Base-by-base conservation (phyloP, 2,113 vertebrate genomes). In the Hippocampus barbouri region DNA sequence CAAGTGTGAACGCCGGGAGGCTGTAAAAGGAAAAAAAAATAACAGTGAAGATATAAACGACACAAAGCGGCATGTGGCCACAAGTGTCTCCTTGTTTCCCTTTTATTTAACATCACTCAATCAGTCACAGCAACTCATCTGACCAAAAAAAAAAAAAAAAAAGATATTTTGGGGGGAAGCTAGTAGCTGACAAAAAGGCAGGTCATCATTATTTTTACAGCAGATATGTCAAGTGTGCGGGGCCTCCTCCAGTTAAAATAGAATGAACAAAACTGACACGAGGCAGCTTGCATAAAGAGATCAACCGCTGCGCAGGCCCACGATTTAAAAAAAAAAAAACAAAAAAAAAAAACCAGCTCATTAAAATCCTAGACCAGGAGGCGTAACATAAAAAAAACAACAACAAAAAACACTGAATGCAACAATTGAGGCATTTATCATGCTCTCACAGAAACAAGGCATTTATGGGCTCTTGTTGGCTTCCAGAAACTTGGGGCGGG, bases 11-110 rank as follows among this genome's bases (percentile, higher is more conserved):
- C 75, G 81, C 61, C 74, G 71, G 54, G 54, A 8, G 64, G 75
- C 40, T 71, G 79, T 68, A 41, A 85, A 71, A 71, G 38, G 30
- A 4, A 34, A 34, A 34, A 34, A 49, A 49, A 53, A 69, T 43
- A 60, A 71, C 8, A 76, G 41, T 68, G 72, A 80, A 72, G 72
- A 86, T 72, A 86, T 73, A 79, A 86, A 85, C 82, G 83, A 86
- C 77, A 86, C 79, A 71, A 91, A 90, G 91, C 92, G 92, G 91
- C 88, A 90, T 87, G 87, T 80, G 83, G 77, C 83, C 64, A 51
- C 74, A 72, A 68, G 40, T 43, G 40, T 64, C 74, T 82, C 73
- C 76, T 74, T 91, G 80, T 84, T 80, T 80, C 85, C 79, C 82
- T 78, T 84, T 78, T 70, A 34, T 68, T 80, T 78, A 72, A 78